phyloP scores from a whole-genome alignment of 2,797 vertebrate genomes.

The Cirrhinus molitorella region DNA sequence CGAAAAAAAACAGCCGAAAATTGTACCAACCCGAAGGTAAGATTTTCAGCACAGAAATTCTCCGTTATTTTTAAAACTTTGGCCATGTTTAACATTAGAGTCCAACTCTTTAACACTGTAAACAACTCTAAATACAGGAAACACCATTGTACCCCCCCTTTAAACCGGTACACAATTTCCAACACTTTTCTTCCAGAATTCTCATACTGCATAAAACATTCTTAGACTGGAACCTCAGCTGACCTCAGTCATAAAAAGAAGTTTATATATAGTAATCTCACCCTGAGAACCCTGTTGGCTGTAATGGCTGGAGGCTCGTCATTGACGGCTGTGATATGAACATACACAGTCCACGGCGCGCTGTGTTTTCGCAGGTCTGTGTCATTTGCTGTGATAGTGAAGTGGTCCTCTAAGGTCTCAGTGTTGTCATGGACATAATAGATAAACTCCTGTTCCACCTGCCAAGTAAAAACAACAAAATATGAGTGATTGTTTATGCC shows the following conservation, averaged over 20 bases:
- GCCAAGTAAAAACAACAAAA: not conserved
- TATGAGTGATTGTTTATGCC: not conserved
- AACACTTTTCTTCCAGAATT: not conserved
- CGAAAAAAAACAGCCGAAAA: no score
- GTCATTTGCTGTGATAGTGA: conserved; percentile 86
- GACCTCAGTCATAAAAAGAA: conserved; percentile 57
- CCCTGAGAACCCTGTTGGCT: conserved; percentile 88
- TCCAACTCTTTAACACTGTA: no score
- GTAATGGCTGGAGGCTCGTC: conserved; percentile 87
- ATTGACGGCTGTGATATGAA: conserved; percentile 86
- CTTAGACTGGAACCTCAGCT: conserved; percentile 62
- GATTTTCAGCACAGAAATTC: no score
- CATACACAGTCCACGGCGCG: conserved; percentile 79
- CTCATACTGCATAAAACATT: conserved; percentile 1
- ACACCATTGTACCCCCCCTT: no score
- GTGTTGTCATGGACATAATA: conserved; percentile 90
- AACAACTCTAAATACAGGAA: no score
- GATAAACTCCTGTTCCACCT: conserved; percentile 91
- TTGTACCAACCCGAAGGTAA: no score
- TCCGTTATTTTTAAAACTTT: no score
- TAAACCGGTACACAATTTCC: conserved; percentile 8
- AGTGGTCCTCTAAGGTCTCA: conserved; percentile 83
- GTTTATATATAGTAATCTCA: conserved; percentile 81
- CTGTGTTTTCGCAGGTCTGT: conserved; percentile 87
- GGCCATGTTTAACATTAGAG: no score